Base-by-base conservation (phyloP, 2,888 invertebrate genomes). In the Thymelicus lineola region DNA sequence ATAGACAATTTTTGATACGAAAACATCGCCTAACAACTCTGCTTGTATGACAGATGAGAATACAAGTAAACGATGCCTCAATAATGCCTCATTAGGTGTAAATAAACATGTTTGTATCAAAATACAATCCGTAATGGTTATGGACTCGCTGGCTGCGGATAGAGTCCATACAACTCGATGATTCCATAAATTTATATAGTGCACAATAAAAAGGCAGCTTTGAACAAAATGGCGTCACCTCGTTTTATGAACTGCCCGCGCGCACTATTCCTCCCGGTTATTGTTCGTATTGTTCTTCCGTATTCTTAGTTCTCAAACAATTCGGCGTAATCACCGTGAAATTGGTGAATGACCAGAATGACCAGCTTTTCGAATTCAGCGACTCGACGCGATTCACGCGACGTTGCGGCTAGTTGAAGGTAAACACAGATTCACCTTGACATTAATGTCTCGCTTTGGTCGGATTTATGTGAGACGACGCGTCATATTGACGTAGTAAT, bases 141-240 rank as follows among this genome's bases (percentile, higher is more conserved):
- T 92, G 86, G 88, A 90, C 91, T 82, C 85, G 80, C 85, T 82
- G 85, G 80, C 82, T 86, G 86, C 87, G 85, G 86, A 88, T 90
- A 89, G 84, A 91, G 91, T 92, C 91, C 87, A 92, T 91, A 91
- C 90, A 90, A 88, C 85, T 87, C 87, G 85, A 91, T 92, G 90
- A 92, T 91, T 93, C 93, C 91, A 93, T 93, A 93, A 93, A 93
- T 89, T 82, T 93, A 93, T 93, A 93, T 89, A 86, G 90, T 91
- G 86, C 88, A 88, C 85, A 90, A 92, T 93, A 93, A 93, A 92
- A 91, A 87, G 80, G 80, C 83, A 83, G 84, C 80, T 87, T 80
- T 81, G 86, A 90, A 91, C 91, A 91, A 92, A 89, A 88, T 87
- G 81, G 82, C 89, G 91, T 90, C 91, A 89, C 89, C 88, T 84